Base-by-base conservation (phyloP, 2,888 invertebrate species). In the Pollenia amentaria region DNA sequence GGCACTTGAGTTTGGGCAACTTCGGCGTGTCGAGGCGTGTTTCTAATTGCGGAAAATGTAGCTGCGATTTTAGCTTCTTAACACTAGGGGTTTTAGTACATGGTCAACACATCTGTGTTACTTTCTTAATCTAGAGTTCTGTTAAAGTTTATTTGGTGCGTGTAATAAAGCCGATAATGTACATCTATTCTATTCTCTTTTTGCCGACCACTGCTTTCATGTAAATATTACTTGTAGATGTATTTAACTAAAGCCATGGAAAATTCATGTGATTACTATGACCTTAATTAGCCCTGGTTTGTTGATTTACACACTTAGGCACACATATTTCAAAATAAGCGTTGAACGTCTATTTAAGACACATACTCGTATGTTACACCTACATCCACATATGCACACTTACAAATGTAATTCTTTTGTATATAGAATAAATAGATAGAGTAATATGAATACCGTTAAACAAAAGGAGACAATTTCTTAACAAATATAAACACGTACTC, bases 211-310 rank as follows among this genome's bases (percentile, higher is more conserved):
- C 29, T 29, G 29, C 29, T 29, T 29, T 29, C 29, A 29, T 29
- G 29, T 21, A 9, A 11, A 46, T 48, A 65, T 8, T 29, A 65
- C 16, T 69, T 29, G 40, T 53, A 40, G 12, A 4, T 73, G 57
- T 60, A 46, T 67, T 10, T 29, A 29, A 29, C 29, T 29, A 6
- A 29, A 53, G 60, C 14, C 51, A 29, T 64, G 29, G 10, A 62
- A 21, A 70, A 70, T 42, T 46, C 29, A 64, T 75, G n/a, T 69
- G 69, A 69, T 55, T 57, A 67, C 70, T 80, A 60, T 80, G 80
- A 76, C 80, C 72, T 85, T 80, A 84, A 84, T 84, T 80, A 80
- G 76, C 57, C 21, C 21, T 11, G 29, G 10, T 57, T 53, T 75
- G 65, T 57, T 81, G 51, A 60, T 81, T 65, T 73, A 42, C 48